phyloP scores from a whole-genome alignment of 2,113 vertebrate genomes.

The Heteronetta atricapilla region DNA sequence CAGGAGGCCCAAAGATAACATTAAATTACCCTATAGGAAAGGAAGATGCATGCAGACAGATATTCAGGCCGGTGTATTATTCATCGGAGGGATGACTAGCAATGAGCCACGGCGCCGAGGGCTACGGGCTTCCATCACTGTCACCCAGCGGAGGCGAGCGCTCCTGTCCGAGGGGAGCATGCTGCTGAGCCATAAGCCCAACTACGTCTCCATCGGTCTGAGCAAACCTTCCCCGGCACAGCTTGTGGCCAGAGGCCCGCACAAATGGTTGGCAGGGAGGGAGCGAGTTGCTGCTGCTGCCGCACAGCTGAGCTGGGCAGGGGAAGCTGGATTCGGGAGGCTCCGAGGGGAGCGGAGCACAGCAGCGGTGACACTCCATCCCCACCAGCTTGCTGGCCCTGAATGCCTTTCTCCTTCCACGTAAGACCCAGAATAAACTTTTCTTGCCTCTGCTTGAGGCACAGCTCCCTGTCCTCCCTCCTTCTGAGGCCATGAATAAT shows the following conservation, averaged over 20 bases:
- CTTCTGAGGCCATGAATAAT: background rate
- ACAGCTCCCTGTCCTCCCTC: background rate
- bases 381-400: background rate
- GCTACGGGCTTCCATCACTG: constrained; percentile 32
- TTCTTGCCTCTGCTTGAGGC: constrained; percentile 10
- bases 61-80: background rate
- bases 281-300: background rate
- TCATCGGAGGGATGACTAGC: constrained; percentile 45
- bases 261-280: background rate
- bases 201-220: constrained; percentile 1
- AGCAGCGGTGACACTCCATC: rapidly evolving
- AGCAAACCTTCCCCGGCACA: background rate
- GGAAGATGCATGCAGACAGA: constrained; percentile 64
- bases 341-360: too few species aligned
- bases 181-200: constrained; percentile 18
- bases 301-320: too few species aligned
- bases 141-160: constrained; percentile 37
- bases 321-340: too few species aligned
- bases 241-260: background rate
- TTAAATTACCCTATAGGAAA: constrained; percentile 67
- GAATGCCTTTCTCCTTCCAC: background rate
- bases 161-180: background rate
- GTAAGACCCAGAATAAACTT: background rate
- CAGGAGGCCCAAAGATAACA: constrained; percentile 71
- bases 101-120: constrained; percentile 1